Base-by-base conservation (phyloP, 2,797 vertebrate genomes). In the Phoebastria nigripes region DNA sequence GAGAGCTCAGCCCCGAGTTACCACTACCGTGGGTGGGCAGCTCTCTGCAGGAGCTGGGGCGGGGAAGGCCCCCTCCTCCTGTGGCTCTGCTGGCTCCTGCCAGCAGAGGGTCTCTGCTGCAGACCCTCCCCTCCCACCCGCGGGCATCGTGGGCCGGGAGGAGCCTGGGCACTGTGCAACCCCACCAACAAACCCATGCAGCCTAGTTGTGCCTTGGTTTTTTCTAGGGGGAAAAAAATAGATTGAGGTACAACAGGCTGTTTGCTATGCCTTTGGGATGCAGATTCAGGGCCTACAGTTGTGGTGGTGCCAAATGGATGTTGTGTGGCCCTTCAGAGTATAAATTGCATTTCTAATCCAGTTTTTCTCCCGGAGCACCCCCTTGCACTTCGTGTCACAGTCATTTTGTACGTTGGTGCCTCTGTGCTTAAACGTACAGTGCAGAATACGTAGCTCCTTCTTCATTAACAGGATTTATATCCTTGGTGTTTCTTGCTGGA, bases 71-170 rank as follows among this genome's bases (percentile, higher is more conserved):
- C 28, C 39, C 21, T 31, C n/a, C 6, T 26, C 51, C 72, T 20
- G 41, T 13, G 5, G 74, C 22, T 5, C 56, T 21, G 42, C 54
- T 13, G 39, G 52, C 59, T 67, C 5, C 11, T 51, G 41, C 3
- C 9, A 0, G 21, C 1, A 7, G 5, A 42, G 28, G 35, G 20
- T 41, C 79, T 61, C n/a, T 25, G 37, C 49, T 21, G 61, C 77
- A 73, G 59, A 51, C 16, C 55, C 37, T 49, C 33, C 74, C 49
- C 29, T 76, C 25, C 41, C 13, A 3, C 15, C 2, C 0, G 3
- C 5, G 7, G 24, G 41, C 7, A 1, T 5, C 0, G 1, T 35
- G 2, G 6, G 7, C n/a, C 3, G 1, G 51, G 35, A 67, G 65
- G 47, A 61, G 10, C 3, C 25, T 4, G 9, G 33, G 26, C 31